Base-by-base conservation (phyloP, 2,797 vertebrate species). In the Pseudocheirus occidentalis region DNA sequence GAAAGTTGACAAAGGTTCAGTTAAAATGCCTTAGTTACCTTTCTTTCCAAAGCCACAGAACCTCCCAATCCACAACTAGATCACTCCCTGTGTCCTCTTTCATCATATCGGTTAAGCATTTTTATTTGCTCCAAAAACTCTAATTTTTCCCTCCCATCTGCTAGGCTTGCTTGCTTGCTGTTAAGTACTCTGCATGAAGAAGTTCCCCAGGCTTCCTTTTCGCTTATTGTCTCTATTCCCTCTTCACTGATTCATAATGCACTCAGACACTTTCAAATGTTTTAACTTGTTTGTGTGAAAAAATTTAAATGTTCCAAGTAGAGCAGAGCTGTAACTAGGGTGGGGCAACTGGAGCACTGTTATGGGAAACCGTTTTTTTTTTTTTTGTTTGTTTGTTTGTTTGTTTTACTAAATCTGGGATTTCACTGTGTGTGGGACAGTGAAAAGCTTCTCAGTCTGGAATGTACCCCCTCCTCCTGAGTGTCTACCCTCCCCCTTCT, bases 21-120 rank as follows among this genome's bases (percentile, higher is more conserved):
- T 95, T 94, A 95, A 98, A 96, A 97, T 94, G 97, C 87, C 95
- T 62, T 34, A 94, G 92, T 56, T 93, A 95, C 95, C 1, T 53
- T 94, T 53, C 34, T 55, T 90, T 94, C 91, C 90, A 95, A 96
- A 95, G 91, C 40, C 62, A 12, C 90, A 55, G 95, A 95, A 95
- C 73, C 40, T 90, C 31, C 92, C 53, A 95, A 87, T 90, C 93
- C 93, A 58, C 93, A 94, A 92, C 55, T 73, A 73, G 59, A 66
- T 95, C 59, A 29, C 89, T 97, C 91, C 92, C 94, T 92, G 81
- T 90, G 40, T 92, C 58, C 87, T 95, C 55, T 50, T 55, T 94
- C 93, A 53, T 94, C 95, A 62, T 58, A 94, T 92, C 73, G 95
- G 34, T 94, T 94, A 90, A 92, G 34, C 31, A 95, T 87, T 53